phyloP scores from a whole-genome alignment of 2,797 vertebrate species.

The Babyrousa celebensis region DNA sequence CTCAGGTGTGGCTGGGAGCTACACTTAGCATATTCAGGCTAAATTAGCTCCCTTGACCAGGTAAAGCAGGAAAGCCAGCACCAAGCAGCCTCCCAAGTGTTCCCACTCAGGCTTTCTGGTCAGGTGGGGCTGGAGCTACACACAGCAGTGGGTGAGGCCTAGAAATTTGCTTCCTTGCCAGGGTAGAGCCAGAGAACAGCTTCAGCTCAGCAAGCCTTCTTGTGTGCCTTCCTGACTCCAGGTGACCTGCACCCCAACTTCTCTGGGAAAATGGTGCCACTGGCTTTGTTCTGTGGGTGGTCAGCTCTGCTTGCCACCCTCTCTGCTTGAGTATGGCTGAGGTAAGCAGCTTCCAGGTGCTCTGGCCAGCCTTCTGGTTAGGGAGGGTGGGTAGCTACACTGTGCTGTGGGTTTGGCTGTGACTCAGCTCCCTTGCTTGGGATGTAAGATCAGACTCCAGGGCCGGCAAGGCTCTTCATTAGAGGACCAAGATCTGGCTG shows the following conservation, averaged over 20 bases:
- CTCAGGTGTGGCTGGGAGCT: neutral
- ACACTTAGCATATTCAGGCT: neutral
- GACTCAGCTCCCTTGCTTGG: neutral
- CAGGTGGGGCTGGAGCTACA: too few species aligned
- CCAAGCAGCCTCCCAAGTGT: neutral
- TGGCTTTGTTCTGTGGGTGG: neutral
- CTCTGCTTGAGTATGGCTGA: neutral
- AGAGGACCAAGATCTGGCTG: neutral
- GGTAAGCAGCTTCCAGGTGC: neutral
- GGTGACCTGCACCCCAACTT: neutral
- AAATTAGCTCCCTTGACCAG: neutral
- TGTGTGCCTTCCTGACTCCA: neutral
- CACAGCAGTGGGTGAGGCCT: neutral
- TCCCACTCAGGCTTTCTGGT: neutral
- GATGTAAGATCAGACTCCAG: neutral
- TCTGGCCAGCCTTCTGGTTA: neutral
- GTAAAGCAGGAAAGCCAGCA: neutral
- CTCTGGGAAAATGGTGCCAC: too few species aligned
- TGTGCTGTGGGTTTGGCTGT: neutral
- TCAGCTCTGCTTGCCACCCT: neutral
- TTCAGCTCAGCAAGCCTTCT: neutral
- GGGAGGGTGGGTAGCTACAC: neutral
- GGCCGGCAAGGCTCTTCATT: neutral
- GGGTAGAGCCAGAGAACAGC: neutral
- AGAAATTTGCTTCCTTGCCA: neutral